These are phyloP conservation scores for Tetheella fluctuosa DNA, from an alignment of 2,888 invertebrate species.

Conservation along the genomic window DNA sequence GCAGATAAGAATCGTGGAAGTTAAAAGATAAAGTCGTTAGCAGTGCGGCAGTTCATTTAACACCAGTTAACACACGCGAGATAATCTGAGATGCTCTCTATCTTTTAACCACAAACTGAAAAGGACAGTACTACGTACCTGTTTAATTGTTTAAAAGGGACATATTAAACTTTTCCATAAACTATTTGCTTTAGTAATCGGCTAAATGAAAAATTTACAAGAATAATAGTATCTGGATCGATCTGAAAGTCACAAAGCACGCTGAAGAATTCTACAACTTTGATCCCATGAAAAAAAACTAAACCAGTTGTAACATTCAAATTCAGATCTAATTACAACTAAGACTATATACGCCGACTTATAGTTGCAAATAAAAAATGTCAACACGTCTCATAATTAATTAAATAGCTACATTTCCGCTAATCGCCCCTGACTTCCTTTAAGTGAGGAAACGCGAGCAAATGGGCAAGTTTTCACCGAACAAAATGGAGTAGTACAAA, in stretches of 20 bases:
- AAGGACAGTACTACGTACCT: background rate
- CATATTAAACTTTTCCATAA: no score
- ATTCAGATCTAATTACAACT: background rate
- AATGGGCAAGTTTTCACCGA: slow-evolving; percentile 40
- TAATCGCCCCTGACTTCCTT: background rate
- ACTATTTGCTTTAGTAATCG: no score
- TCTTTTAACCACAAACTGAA: background rate
- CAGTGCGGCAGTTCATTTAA: background rate
- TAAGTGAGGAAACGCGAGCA: slow-evolving; percentile 26
- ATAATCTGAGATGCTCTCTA: background rate
- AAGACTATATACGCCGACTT: background rate
- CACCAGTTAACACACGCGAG: background rate
- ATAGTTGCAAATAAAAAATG: background rate
- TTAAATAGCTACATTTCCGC: slow-evolving; percentile 8
- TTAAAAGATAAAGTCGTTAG: background rate
- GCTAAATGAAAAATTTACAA: no score
- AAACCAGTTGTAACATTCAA: no score
- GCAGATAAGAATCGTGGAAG: slow-evolving; percentile 26
- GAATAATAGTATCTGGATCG: no score
- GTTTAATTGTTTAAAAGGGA: no score
- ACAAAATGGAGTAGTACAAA: slow-evolving; percentile 39
- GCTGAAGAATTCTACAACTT: no score
- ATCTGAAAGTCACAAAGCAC: no score
- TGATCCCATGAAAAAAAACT: no score
- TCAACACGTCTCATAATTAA: background rate